Percentiles rank a stretch among this genome's conserved stretches.
Conservation (phyloP, 1,140 invertebrate species). For the Bursaphelenchus mucronatus region DNA sequence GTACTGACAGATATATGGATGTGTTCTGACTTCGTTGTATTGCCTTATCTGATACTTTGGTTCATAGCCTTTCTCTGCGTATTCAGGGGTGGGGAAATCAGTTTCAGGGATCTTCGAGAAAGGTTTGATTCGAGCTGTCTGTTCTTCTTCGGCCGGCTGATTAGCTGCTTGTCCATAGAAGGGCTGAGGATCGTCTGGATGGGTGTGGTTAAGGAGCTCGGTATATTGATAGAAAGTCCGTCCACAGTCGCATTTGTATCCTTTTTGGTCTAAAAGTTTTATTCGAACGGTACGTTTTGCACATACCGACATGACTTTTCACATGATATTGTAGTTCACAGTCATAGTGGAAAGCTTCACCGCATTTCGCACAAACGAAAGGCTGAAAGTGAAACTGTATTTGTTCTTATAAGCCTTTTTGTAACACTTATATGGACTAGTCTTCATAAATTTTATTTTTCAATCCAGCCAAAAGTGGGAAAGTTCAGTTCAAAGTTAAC, state of each 20-base stretch:
- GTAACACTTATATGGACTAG: too few species aligned
- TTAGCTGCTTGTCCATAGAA: background rate
- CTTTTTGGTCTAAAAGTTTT: conserved; percentile 53
- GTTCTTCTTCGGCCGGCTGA: background rate
- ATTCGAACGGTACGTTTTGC: background rate
- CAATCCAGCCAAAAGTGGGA: background rate
- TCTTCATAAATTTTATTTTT: too few species aligned
- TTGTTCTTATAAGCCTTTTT: too few species aligned
- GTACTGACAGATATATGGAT: conserved; percentile 61
- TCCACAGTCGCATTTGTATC: conserved; percentile 61
- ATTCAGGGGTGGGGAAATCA: conserved; percentile 54
- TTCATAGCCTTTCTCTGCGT: conserved; percentile 51
- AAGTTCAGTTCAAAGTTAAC: background rate
- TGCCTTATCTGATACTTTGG: conserved; percentile 53
- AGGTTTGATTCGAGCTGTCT: background rate
- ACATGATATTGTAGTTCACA: conserved; percentile 59
- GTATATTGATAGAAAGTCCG: conserved; percentile 59
- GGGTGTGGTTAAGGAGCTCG: conserved; percentile 58
- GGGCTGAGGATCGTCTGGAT: conserved; percentile 44
- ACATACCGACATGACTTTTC: conserved; percentile 51
- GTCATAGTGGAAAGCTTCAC: conserved; percentile 57
- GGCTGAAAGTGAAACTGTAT: conserved; percentile 38
- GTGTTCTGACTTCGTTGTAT: conserved; percentile 55
- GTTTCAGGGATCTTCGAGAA: background rate
- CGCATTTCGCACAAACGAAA: conserved; percentile 56